Base-by-base conservation (phyloP, 2,888 invertebrate species). In the Chaetogeoica ovagalla region DNA sequence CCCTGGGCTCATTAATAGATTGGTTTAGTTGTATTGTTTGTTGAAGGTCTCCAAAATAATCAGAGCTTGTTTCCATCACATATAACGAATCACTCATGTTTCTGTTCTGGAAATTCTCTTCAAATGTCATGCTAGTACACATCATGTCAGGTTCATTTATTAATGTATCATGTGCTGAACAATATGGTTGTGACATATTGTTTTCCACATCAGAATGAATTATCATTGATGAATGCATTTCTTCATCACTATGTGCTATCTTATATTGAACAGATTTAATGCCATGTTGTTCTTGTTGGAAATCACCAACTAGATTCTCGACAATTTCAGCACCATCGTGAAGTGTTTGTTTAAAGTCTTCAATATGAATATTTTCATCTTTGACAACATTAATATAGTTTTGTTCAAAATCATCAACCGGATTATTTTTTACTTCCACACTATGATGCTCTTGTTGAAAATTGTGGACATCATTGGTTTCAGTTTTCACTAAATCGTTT, bases 201-300 rank as follows among this genome's bases (percentile, higher is more conserved):
- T 70, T 79, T 71, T 79, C 79, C 2, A 79, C 79, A 43, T 79
- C 70, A 17, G 79, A 63, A 79, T 79, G 79, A 57, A 79, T 79
- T 70, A 79, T 79, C 79, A 79, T 79, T 15, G 79, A 79, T n/a
- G 79, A 79, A 52, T 79, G 69, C 79, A 79, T 79, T 71, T 79
- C 79, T 70, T 79, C 79, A 43, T 79, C 79, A 30, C 71, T 79
- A 70, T 79, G 63, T 77, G 43, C n/a, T 43, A 15, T 68, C 2
- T 39, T 70, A 63, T 79, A 71, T 71, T 79, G 62, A 65, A 39
- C 11, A 13, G 63, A 57, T 63, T 71, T 71, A n/a, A 43, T 9
- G 60, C 3, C 21, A 3, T 77, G 48, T 21, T 69, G 55, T 19
- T 71, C 70, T 2, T 39, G 52, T 37, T 43, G 59, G 8, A 68